Evolutionary conservation across 2,797 vertebrate species (phyloP), one percentile per base, ranked within the genome.

Genomic region (Cossypha dichroa): DNA sequence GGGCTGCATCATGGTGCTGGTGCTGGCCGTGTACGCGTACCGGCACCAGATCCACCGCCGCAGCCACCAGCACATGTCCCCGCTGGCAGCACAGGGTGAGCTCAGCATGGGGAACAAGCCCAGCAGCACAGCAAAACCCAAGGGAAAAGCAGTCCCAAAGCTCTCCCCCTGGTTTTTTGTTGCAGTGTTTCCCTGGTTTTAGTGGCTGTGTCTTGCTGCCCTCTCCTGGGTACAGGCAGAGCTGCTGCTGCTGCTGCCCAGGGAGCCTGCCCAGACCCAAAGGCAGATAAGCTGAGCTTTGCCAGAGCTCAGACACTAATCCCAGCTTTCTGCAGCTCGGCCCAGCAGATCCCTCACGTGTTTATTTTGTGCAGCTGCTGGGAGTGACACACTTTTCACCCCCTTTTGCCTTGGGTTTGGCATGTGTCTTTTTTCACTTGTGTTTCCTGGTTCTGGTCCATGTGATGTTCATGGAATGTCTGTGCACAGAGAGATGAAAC

Each of bases 31-130:
- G 66, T 99, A 99, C 4, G 99, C 99, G 0, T 99, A 99, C 97
- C 98, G 99, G 67, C 99, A 99, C 92, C 99, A 99, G 98, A 99
- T 99, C 75, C 99, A 99, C 90, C 98, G 99, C 45, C 98, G 99
- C 66, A 99, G 99, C 5, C 99, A 99, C 96, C 99, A 99, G 98
- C 99, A 99, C 95, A 99, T 99, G 99, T 99, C 99, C 9, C 99
- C 99, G 8, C 98, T 99, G 78, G 99, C 99, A 18, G 99, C 99
- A 5, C 99, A 99, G 97, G 99, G 99, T 99, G 94, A 96, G 98
- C 92, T 45, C 43, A 22, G 36, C 3, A 2, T 38, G 28, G 28
- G 17, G 8, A 51, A 2, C 13, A 15, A 12, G 15, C 0, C 75
- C 51, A n/a, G 22, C 51, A 72, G 15, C 66, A n/a, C 74, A 3